These are phyloP conservation scores for Leptinotarsa defecta DNA, from an alignment of 1,140 invertebrate species.

Conservation along the genomic window DNA sequence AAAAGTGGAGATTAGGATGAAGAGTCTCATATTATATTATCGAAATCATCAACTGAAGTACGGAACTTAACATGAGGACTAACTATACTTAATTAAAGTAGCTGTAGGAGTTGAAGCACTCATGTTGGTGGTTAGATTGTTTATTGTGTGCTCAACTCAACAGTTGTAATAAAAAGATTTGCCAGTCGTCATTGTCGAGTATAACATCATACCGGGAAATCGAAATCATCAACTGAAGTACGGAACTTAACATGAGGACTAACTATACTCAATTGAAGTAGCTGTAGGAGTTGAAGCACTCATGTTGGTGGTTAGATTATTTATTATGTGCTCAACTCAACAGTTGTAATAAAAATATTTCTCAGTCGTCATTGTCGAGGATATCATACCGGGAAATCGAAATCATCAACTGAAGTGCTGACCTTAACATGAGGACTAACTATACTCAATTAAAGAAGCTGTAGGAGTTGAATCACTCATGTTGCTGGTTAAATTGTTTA, in stretches of 20 bases:
- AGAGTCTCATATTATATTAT: conserved; percentile 5
- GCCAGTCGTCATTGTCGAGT: no score
- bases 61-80: conserved; percentile 17
- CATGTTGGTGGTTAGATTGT: neutral
- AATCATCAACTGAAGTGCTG: conserved; percentile 15
- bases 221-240: conserved; percentile 15
- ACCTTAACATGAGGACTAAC: neutral
- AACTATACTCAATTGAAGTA: neutral
- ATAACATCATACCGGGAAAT: neutral
- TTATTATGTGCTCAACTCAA: neutral
- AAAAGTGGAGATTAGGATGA: conserved; percentile 16
- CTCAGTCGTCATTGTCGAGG: no score
- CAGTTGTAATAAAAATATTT: neutral
- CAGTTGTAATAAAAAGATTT: neutral
- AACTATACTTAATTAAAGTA: conserved; percentile 4
- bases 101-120: conserved; percentile 1
- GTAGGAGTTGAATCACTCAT: neutral
- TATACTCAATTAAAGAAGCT: neutral
- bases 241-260: conserved; percentile 8
- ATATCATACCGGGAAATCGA: neutral
- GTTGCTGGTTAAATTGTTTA: neutral
- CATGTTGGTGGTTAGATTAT: neutral
- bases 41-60: conserved; percentile 20
- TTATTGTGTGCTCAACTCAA: neutral
- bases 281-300: neutral